These are phyloP conservation scores for Seira musarum DNA, from an alignment of 2,888 invertebrate species.

Conservation along the genomic window DNA sequence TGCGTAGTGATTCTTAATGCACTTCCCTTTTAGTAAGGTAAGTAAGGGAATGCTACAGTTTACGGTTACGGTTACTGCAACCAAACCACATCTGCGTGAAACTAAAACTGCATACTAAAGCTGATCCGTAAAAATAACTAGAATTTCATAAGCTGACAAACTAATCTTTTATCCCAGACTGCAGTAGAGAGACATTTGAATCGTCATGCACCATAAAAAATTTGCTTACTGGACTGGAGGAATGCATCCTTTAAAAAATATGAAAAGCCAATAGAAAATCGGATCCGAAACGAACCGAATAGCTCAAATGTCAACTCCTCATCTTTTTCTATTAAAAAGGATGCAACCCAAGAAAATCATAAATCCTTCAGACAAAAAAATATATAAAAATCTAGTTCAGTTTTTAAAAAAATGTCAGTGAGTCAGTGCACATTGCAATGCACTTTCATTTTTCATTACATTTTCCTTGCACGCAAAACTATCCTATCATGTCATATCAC, in stretches of 20 bases:
- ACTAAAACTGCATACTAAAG: background rate
- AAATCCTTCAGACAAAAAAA: no score
- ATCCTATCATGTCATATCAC: no score
- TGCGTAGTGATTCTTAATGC: conserved; percentile 32
- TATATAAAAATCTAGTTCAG: no score
- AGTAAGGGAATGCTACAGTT: background rate
- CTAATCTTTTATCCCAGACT: conserved; percentile 31
- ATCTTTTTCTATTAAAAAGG: background rate
- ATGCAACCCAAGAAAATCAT: no score
- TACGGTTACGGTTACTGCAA: conserved; percentile 6
- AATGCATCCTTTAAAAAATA: background rate
- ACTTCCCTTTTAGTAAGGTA: conserved; percentile 21
- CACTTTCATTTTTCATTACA: no score
- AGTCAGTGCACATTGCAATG: no score
- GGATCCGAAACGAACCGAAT: conserved; percentile 36
- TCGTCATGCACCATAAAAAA: conserved; percentile 51
- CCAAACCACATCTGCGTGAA: conserved; percentile 38
- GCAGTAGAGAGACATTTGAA: conserved; percentile 19
- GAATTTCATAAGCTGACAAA: conserved; percentile 20
- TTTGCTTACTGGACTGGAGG: conserved; percentile 14
- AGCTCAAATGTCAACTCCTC: conserved; percentile 48
- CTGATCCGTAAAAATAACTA: background rate
- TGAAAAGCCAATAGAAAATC: background rate
- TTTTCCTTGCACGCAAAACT: no score
- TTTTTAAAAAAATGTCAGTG: no score